phyloP scores from a whole-genome alignment of 1,140 invertebrate genomes.

The Paramacrobiotus metropolitanus region DNA sequence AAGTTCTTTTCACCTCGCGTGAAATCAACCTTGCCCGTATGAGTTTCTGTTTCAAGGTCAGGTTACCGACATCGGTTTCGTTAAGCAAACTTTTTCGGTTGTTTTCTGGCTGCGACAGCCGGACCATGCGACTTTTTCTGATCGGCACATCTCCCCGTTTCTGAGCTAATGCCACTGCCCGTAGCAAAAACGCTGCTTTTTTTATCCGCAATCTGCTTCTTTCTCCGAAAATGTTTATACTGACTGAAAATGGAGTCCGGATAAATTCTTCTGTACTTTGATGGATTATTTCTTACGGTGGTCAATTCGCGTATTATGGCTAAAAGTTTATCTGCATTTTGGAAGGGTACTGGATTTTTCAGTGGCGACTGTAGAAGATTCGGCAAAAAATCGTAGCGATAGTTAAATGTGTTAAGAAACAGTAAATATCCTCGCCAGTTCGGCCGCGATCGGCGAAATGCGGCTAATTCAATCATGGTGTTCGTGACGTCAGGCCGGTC shows the following conservation, averaged over 20 bases:
- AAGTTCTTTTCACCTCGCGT: no score
- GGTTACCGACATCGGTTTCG: no score
- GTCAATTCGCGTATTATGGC: background rate
- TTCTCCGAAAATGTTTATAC: background rate
- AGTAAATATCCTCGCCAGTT: background rate
- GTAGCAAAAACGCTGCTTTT: background rate
- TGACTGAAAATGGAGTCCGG: background rate
- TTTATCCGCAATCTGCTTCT: background rate
- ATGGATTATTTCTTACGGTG: background rate
- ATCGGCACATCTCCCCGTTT: no score
- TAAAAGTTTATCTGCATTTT: background rate
- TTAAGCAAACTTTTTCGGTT: no score
- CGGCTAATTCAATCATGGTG: background rate
- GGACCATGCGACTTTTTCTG: no score
- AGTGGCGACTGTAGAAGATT: background rate
- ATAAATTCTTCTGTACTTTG: background rate
- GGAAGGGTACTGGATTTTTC: background rate
- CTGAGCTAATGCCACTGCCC: no score
- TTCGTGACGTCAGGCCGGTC: background rate
- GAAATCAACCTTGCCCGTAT: no score
- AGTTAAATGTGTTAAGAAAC: background rate
- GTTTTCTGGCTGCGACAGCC: no score
- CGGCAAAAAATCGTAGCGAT: slow-evolving; percentile 3
- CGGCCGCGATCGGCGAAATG: background rate
- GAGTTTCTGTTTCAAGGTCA: no score